Conservation (phyloP, 2,113 vertebrate species). For the Thunnus maccoyii region DNA sequence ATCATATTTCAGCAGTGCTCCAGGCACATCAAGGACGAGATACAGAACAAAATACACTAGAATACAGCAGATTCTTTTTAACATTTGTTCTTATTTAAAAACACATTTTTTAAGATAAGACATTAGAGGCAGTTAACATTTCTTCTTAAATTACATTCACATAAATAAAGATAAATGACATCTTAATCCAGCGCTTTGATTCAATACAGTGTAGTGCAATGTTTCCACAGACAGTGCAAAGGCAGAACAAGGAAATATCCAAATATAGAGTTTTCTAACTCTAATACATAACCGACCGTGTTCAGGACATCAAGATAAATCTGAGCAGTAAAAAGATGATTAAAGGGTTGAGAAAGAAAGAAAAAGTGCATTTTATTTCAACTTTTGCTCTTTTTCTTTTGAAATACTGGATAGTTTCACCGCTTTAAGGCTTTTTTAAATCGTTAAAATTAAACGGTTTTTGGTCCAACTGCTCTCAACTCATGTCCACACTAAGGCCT, state of each 20-base stretch:
- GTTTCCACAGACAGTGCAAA: neutral
- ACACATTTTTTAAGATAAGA: slow-evolving; percentile 20
- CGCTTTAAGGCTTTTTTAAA: no score
- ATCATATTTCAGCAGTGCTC: slow-evolving; percentile 22
- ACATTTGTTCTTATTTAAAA: slow-evolving; percentile 17
- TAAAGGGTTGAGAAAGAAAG: neutral
- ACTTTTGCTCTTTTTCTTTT: neutral
- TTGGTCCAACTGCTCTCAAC: no score
- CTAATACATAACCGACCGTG: neutral
- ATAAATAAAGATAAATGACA: slow-evolving; percentile 5
- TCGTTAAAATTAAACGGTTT: neutral
- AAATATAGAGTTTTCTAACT: no score
- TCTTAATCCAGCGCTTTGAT: neutral
- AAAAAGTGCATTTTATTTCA: no score
- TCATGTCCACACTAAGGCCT: no score
- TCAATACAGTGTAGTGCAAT: neutral
- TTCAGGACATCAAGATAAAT: neutral
- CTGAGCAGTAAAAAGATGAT: neutral
- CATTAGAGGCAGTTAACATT: slow-evolving; percentile 7
- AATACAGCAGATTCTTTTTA: neutral
- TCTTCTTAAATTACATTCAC: slow-evolving; percentile 31
- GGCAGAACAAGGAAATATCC: neutral
- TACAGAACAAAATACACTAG: neutral
- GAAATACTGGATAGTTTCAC: neutral
- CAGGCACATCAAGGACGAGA: slow-evolving; percentile 6